Evolutionary conservation across 2,113 vertebrate species (phyloP).

Genomic region (Suricata suricatta): DNA sequence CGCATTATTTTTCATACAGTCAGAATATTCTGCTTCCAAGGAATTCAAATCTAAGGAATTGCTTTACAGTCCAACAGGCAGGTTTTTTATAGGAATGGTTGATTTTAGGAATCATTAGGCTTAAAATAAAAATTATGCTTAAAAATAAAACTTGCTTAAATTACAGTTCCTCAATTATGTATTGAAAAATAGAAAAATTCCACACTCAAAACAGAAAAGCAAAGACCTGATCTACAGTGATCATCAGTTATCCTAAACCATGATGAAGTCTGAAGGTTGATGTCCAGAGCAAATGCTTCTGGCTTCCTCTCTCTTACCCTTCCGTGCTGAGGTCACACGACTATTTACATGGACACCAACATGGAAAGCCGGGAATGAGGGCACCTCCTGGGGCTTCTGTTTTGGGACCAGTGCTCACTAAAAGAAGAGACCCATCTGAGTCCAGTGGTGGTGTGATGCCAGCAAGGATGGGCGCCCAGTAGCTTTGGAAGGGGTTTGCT

Average conservation of each 20-base stretch:
- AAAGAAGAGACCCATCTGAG: accelerated
- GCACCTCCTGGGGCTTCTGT: not conserved
- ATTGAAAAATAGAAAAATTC: not conserved
- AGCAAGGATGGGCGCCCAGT: not conserved
- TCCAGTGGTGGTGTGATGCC: accelerated
- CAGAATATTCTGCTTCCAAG: not conserved
- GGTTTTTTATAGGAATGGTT: not conserved
- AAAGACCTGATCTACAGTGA: not conserved
- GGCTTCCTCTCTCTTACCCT: not conserved
- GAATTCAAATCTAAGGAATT: not conserved
- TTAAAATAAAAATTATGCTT: not conserved
- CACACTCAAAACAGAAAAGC: not conserved
- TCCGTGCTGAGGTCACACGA: not conserved
- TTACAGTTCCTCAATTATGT: not conserved
- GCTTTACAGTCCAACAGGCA: not conserved
- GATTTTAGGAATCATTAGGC: not conserved
- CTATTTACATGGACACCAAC: not conserved
- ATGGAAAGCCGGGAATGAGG: accelerated
- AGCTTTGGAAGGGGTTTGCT: not conserved
- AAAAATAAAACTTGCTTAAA: not conserved
- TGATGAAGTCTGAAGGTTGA: not conserved
- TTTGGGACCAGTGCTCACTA: not conserved
- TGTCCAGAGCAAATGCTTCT: not conserved
- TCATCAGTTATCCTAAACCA: not conserved
- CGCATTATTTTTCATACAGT: not conserved